Percentiles rank a stretch among this genome's conserved stretches.
These are phyloP conservation scores for Morpho deidamia DNA, from an alignment of 2,888 invertebrate species.

Conservation along the genomic window DNA sequence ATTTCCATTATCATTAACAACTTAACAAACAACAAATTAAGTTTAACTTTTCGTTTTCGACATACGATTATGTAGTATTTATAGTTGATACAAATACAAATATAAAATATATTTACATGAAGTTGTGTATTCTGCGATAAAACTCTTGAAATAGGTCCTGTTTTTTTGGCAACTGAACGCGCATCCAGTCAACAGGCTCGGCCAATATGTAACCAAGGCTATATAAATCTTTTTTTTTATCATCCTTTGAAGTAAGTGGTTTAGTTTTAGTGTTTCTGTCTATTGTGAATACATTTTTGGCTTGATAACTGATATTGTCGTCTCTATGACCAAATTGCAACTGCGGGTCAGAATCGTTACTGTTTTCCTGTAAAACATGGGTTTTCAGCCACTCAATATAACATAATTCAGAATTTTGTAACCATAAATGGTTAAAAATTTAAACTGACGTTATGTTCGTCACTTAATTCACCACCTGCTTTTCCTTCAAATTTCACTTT, in stretches of 20 bases:
- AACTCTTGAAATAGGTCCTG: slow-evolving; percentile 82
- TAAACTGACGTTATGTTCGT: slow-evolving; percentile 38
- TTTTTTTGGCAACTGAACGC: slow-evolving; percentile 81
- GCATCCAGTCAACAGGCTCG: slow-evolving; percentile 81
- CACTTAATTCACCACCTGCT: slow-evolving; percentile 43
- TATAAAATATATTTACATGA: slow-evolving; percentile 64
- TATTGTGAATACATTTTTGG: slow-evolving; percentile 9
- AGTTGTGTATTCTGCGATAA: slow-evolving; percentile 81
- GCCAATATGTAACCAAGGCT: slow-evolving; percentile 78
- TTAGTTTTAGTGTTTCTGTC: slow-evolving; percentile 33
- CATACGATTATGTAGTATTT: too few relatives aligned
- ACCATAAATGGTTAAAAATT: background rate
- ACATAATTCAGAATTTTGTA: background rate
- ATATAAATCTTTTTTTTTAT: slow-evolving; percentile 64
- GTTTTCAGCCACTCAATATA: background rate
- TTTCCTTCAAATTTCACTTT: slow-evolving; percentile 75
- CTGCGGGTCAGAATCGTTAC: slow-evolving; percentile 38
- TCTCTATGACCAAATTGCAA: slow-evolving; percentile 40
- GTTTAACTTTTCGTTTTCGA: too few relatives aligned
- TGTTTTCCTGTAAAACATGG: slow-evolving; percentile 38
- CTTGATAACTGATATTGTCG: slow-evolving; percentile 17
- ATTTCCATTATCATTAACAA: too few relatives aligned
- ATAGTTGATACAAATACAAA: too few relatives aligned
- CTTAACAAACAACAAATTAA: too few relatives aligned
- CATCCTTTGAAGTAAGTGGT: slow-evolving; percentile 34